Evolutionary conservation across 2,797 vertebrate genomes (phyloP), one percentile per base, ranked within the genome.

Genomic region (Pseudomugil gertrudae): DNA sequence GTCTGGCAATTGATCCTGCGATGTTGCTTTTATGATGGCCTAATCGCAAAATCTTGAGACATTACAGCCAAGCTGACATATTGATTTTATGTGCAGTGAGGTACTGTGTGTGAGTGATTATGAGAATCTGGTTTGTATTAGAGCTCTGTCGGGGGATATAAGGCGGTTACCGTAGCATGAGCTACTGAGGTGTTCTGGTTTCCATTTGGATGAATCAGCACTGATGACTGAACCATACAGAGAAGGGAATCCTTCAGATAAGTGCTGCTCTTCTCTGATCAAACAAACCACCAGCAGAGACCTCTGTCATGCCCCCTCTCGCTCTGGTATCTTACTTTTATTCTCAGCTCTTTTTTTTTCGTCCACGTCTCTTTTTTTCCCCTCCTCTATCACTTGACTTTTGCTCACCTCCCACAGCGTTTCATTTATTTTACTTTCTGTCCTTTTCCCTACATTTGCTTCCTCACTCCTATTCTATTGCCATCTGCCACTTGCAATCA

Each of bases 101-200:
- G 82, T 86, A 80, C 83, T 66, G 84, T 87, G 86, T 92, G 89
- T 76, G 86, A 86, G 77, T 85, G 87, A 92, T 90, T 92, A 86
- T 21, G 68, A 6, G 35, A 21, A 82, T 83, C 86, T 92, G 90
- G 84, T 82, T 89, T 80, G 23, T 63, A 71, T 92, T 91, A 92
- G 78, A 57, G 33, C 74, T 77, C 79, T 63, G 85, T 87, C 57
- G 54, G 29, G 80, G 78, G 83, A 82, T 73, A 79, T 80, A 82
- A 87, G 80, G 80, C 50, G 58, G 74, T 87, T 79, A 83, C 82
- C 90, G 86, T 87, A 84, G 61, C 69, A 3, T 9, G 87, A 86
- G 93, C 93, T 93, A 92, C 93, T 63, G 84, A 91, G 92, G 92
- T 95, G 95, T 94, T 96, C 95, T 96, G 95, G 95, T 92, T 94